Base-by-base conservation (phyloP, 2,888 invertebrate species). In the Dione juno region DNA sequence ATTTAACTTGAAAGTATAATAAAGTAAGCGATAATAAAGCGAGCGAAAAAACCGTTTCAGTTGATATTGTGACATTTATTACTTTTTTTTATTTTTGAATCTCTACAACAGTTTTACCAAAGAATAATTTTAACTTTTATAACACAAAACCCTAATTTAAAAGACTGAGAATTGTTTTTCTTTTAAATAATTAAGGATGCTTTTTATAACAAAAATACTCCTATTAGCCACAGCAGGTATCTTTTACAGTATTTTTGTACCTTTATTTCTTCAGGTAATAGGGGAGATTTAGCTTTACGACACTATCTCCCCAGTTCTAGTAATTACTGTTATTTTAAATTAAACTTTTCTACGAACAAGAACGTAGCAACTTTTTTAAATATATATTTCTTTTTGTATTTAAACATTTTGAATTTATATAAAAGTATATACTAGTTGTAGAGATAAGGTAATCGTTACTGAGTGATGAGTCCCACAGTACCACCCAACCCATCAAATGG, bases 201-300 rank as follows among this genome's bases (percentile, higher is more conserved):
- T 50, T 57, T 57, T 11, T 16, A 7, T 54, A 40, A 16, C 11
- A 57, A 54, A 40, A 40, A 19, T 7, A 16, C 28, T n/a, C 10
- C 28, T 59, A 59, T 59, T 43, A 59, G 21, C 28, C 14, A 43
- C 43, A 66, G n/a, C 57, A 57, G 37, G 57, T 35, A 35, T 28
- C 16, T 21, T 59, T 13, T 59, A 19, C 50, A 67, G 52, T 67
- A 50, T 21, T n/a, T 41, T 16, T 57, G 41, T 50, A 35, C 58
- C 50, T 71, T 66, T 61, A 66, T 64, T 58, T 67, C 37, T 43
- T 58, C 63, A 41, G 63, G 57, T 52, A 66, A 40, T 64, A 40
- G 53, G 67, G 67, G 63, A 67, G 54, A 57, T 63, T 66, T 53
- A 59, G 66, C 61, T 71, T 71, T 71, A 67, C 67, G 59, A 52